Percentiles rank a stretch among this genome's conserved stretches.
Evolutionary conservation across 1,140 invertebrate genomes (phyloP).

Genomic region (Potamilus streckersoni): DNA sequence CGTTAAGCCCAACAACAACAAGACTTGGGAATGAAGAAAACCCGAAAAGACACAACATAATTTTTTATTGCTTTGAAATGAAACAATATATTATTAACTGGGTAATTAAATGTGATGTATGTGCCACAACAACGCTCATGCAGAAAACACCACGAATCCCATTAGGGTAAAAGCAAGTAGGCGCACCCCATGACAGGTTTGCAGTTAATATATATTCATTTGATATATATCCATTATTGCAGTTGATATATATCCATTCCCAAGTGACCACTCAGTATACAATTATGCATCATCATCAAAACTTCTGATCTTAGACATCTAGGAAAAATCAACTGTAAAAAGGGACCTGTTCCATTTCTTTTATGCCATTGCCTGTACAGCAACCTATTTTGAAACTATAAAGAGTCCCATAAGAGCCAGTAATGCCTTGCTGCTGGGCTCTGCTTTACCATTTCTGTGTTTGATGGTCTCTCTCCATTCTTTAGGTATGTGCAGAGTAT

Average conservation of each 20-base stretch:
- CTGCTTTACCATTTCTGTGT: not conserved
- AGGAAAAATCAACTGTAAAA: not conserved
- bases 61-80: too few relatives aligned
- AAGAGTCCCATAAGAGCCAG: not conserved
- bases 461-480: not conserved
- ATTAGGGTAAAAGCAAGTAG: too few relatives aligned
- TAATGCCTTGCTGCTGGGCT: slow-evolving; percentile 15
- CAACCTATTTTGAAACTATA: not conserved
- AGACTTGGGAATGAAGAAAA: too few relatives aligned
- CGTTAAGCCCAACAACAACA: too few relatives aligned
- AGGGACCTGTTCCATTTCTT: not conserved
- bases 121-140: too few relatives aligned
- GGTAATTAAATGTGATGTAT: too few relatives aligned
- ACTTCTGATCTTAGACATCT: not conserved
- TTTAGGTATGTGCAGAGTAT: not conserved
- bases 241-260: not conserved
- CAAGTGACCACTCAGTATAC: not conserved
- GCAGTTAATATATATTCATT: too few relatives aligned
- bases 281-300: not conserved
- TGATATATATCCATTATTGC: too few relatives aligned
- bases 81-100: too few relatives aligned
- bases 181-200: too few relatives aligned
- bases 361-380: not conserved
- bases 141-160: too few relatives aligned
- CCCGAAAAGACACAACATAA: too few relatives aligned